A percentile compares a stretch with the other conserved stretches of the same genome.
Evolutionary conservation across 1,140 invertebrate genomes (phyloP).

Genomic region (Diorhabda carinulata): DNA sequence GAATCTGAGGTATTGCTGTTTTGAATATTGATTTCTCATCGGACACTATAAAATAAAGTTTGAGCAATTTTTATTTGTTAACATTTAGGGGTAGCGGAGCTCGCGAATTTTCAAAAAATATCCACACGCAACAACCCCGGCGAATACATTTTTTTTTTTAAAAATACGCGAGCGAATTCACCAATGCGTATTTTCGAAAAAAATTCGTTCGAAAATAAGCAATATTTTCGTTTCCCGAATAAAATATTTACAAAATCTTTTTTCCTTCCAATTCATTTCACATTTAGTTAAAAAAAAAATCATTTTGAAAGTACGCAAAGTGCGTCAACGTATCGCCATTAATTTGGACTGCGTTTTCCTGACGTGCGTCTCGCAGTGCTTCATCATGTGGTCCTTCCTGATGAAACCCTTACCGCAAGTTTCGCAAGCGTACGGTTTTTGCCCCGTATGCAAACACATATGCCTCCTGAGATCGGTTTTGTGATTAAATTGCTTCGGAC

Average conservation of each 20-base stretch:
- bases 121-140: no score
- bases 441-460: constrained; percentile 77
- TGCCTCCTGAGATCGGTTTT: constrained; percentile 89
- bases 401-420: constrained; percentile 86
- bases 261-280: constrained; percentile 24
- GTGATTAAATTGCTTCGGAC: constrained; percentile 86
- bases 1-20: constrained; percentile 46
- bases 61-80: constrained; percentile 24
- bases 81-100: neutral
- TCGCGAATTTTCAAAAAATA: no score
- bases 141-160: no score
- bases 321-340: constrained; percentile 22
- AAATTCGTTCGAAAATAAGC: neutral
- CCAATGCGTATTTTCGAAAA: no score
- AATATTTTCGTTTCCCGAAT: neutral
- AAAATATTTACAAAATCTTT: constrained; percentile 32
- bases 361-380: constrained; percentile 84
- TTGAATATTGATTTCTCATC: constrained; percentile 36
- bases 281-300: constrained; percentile 26
- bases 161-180: no score
- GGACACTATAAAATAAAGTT: constrained; percentile 22
- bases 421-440: constrained; percentile 77
- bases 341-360: constrained; percentile 33
- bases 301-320: constrained; percentile 6
- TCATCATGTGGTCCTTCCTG: constrained; percentile 91